Conservation (phyloP, 1,140 invertebrate species). For the Dinothrombium tinctorium region DNA sequence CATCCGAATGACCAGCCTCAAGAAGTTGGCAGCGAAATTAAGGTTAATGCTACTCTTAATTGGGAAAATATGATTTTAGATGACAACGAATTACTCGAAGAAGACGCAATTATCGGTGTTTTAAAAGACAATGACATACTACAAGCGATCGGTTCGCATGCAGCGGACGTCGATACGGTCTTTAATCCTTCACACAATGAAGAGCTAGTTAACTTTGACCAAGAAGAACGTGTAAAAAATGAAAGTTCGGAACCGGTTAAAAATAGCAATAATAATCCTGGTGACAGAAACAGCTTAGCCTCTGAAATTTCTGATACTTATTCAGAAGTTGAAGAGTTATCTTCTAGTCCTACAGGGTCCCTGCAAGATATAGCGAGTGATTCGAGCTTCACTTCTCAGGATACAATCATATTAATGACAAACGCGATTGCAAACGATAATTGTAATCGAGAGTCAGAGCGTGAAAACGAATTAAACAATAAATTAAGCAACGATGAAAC, state of each 20-base stretch:
- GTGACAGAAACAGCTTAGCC: background rate
- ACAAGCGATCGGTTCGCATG: constrained; percentile 11
- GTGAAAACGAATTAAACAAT: background rate
- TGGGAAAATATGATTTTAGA: constrained; percentile 12
- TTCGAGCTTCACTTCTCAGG: constrained; percentile 11
- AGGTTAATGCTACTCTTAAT: constrained; percentile 1
- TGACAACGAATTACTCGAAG: constrained; percentile 7
- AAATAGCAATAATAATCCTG: background rate
- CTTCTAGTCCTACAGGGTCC: constrained; percentile 7
- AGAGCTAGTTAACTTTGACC: background rate
- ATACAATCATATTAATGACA: constrained; percentile 12
- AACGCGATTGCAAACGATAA: background rate
- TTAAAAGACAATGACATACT: constrained; percentile 12
- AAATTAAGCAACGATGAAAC: background rate
- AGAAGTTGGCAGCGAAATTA: no score
- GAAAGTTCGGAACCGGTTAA: background rate
- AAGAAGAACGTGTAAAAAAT: constrained; percentile 3
- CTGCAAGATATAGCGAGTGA: constrained; percentile 11
- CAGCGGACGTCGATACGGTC: constrained; percentile 1
- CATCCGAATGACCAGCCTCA: background rate
- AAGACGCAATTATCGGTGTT: constrained; percentile 12
- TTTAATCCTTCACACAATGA: constrained; percentile 1
- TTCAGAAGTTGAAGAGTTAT: constrained; percentile 1
- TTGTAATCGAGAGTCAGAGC: background rate
- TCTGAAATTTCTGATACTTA: constrained; percentile 3